Conservation (phyloP, 1,140 invertebrate genomes). For the Pseudomyrmex flavicornis region DNA sequence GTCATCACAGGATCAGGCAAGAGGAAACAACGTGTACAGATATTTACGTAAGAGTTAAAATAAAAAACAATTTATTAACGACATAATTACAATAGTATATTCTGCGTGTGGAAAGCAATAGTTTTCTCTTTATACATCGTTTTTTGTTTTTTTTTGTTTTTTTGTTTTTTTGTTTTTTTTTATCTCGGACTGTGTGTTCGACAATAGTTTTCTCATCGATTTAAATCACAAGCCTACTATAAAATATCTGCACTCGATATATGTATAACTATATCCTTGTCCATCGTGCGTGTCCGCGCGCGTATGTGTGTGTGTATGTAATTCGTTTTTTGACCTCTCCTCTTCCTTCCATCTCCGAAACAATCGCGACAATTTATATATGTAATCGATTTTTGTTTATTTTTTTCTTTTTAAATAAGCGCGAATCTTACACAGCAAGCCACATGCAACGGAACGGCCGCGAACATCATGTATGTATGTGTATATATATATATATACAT, state of each 20-base stretch:
- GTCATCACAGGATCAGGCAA: neutral
- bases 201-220: slow-evolving; percentile 72
- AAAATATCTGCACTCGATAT: slow-evolving; percentile 75
- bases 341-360: neutral
- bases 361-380: neutral
- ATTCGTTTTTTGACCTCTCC: neutral
- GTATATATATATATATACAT: neutral
- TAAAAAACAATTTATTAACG: slow-evolving; percentile 85
- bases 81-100: slow-evolving; percentile 83
- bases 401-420: slow-evolving; percentile 6
- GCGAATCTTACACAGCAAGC: slow-evolving; percentile 22
- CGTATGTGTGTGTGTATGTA: neutral
- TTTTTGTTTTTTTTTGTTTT: slow-evolving; percentile 46
- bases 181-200: slow-evolving; percentile 70
- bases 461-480: neutral
- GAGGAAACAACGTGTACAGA: slow-evolving; percentile 11
- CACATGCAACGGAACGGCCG: slow-evolving; percentile 20
- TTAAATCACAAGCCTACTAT: slow-evolving; percentile 78
- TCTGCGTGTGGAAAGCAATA: slow-evolving; percentile 81
- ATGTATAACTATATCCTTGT: slow-evolving; percentile 44
- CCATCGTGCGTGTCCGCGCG: slow-evolving; percentile 44
- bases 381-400: neutral
- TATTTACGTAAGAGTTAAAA: slow-evolving; percentile 68
- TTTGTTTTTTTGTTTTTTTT: slow-evolving; percentile 34
- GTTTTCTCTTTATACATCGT: slow-evolving; percentile 77